Conservation (phyloP, 2,888 invertebrate genomes). For the Germaria angustata region DNA sequence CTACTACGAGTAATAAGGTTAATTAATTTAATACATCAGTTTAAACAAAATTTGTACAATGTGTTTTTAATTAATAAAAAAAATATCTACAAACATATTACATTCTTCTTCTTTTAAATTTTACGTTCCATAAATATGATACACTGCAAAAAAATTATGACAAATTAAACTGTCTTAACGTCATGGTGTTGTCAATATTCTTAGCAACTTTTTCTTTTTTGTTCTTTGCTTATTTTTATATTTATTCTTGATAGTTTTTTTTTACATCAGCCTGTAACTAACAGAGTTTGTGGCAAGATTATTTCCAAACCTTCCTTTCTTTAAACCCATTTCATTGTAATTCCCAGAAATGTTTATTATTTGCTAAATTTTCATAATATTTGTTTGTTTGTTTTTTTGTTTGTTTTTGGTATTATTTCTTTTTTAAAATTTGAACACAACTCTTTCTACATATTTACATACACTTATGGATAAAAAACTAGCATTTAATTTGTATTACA, state of each 20-base stretch:
- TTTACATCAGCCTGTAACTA: slow-evolving; percentile 71
- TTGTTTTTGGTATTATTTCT: background rate
- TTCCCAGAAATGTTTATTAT: slow-evolving; percentile 37
- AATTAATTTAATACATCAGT: slow-evolving; percentile 25
- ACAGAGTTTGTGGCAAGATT: background rate
- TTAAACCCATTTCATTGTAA: background rate
- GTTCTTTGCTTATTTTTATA: background rate
- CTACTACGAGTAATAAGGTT: background rate
- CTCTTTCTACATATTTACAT: slow-evolving; percentile 59
- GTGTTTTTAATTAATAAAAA: background rate
- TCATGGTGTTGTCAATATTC: slow-evolving; percentile 1
- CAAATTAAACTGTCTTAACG: background rate
- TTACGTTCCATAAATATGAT: slow-evolving; percentile 47
- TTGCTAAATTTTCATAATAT: slow-evolving; percentile 13
- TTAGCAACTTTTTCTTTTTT: background rate
- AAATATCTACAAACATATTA: slow-evolving; percentile 43
- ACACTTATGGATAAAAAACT: slow-evolving; percentile 37
- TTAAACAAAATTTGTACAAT: slow-evolving; percentile 55
- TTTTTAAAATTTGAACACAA: slow-evolving; percentile 46
- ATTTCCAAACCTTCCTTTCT: background rate
- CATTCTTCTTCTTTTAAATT: background rate
- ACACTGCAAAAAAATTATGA: slow-evolving; percentile 11
- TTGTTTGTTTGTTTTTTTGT: background rate
- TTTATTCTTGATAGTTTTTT: slow-evolving; percentile 2
- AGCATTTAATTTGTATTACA: background rate